Evolutionary conservation across 2,797 vertebrate species (phyloP).

Genomic region (Ambastaia sidthimunki): DNA sequence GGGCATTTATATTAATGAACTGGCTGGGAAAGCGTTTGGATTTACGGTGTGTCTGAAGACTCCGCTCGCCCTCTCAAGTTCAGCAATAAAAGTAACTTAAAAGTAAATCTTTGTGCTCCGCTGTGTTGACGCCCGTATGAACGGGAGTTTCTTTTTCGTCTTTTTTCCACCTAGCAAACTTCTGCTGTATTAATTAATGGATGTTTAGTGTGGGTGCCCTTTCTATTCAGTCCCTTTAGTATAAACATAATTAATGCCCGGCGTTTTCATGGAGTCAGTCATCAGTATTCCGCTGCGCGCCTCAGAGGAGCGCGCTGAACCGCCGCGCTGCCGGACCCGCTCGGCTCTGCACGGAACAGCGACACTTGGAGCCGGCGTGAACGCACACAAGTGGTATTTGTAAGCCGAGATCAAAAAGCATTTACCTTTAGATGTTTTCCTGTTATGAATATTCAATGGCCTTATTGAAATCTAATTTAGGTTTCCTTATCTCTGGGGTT

Average conservation of each 20-base stretch:
- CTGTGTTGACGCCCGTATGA: conserved; percentile 49
- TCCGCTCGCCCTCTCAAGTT: conserved; percentile 67
- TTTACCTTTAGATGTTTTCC: conserved; percentile 96
- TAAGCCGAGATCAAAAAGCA: conserved; percentile 83
- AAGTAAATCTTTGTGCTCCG: conserved; percentile 65
- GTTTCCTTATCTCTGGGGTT: conserved; percentile 94
- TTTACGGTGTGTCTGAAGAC: conserved; percentile 70
- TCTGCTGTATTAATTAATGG: conserved; percentile 83
- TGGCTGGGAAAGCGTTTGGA: conserved; percentile 76
- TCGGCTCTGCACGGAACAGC: conserved; percentile 69
- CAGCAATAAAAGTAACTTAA: conserved; percentile 67
- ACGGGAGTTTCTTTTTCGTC: conserved; percentile 25
- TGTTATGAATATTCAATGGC: conserved; percentile 96
- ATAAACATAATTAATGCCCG: conserved; percentile 84
- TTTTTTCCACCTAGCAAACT: conserved; percentile 73
- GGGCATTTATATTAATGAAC: conserved; percentile 70
- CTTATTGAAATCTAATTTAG: conserved; percentile 99
- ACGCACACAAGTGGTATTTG: conserved; percentile 87
- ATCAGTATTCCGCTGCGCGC: conserved; percentile 79
- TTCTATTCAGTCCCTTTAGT: conserved; percentile 85
- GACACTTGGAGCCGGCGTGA: conserved; percentile 74
- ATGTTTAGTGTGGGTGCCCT: conserved; percentile 83
- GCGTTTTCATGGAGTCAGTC: conserved; percentile 79
- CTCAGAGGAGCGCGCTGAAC: conserved; percentile 69
- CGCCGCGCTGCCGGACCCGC: conserved; percentile 69